A percentile compares a stretch with the other conserved stretches of the same genome.
phyloP scores from a whole-genome alignment of 1,140 invertebrate genomes.

The Phymorhynchus buccinoides region DNA sequence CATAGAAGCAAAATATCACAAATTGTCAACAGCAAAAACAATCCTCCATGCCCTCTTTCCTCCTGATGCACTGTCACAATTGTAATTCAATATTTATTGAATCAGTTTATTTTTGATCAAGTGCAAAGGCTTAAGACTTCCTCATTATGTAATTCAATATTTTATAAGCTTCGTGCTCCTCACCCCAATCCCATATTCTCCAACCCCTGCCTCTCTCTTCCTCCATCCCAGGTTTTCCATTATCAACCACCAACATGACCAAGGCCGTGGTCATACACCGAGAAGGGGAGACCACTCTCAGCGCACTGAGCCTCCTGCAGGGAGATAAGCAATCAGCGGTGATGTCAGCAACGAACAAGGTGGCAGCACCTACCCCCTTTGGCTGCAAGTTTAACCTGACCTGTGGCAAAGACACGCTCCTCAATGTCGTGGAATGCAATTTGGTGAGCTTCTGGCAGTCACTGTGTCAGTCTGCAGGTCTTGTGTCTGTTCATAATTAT shows the following conservation, averaged over 20 bases:
- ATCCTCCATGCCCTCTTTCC: no score
- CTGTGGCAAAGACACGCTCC: not conserved
- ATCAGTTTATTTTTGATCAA: no score
- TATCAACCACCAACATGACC: not conserved
- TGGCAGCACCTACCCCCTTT: not conserved
- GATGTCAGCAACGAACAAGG: no score
- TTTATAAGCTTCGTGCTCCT: not conserved
- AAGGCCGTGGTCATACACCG: constrained; percentile 15
- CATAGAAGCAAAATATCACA: no score
- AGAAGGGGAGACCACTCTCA: not conserved
- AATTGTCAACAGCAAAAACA: no score
- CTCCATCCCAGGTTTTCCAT: no score
- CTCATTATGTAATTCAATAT: no score
- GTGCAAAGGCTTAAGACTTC: no score
- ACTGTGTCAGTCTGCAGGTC: not conserved
- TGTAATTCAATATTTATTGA: no score
- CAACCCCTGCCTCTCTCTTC: not conserved
- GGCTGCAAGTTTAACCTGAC: constrained; percentile 13
- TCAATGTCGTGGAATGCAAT: constrained; percentile 27
- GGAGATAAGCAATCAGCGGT: constrained; percentile 30
- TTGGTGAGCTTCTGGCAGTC: not conserved
- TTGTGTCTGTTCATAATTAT: no score
- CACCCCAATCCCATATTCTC: not conserved
- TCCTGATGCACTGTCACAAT: no score
- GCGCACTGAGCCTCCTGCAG: constrained; percentile 1